Base-by-base conservation (phyloP, 2,888 invertebrate genomes). In the Mesochorus sp. region DNA sequence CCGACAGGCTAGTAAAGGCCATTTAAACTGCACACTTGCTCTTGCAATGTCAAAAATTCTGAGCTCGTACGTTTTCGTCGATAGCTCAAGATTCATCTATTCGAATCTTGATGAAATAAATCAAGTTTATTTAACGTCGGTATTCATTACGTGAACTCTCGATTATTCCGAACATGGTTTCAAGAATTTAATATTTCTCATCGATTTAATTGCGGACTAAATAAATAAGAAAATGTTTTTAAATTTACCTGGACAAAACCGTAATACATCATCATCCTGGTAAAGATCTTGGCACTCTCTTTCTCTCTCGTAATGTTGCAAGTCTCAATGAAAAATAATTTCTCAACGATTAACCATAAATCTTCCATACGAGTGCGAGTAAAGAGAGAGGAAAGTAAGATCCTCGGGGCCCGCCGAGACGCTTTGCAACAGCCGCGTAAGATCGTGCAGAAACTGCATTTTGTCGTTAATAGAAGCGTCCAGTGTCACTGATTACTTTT, bases 401-500 rank as follows among this genome's bases (percentile, higher is more conserved):
- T 47, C 34, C 14, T 14, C 47, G 12, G 28, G 49, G 1, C n/a
- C n/a, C n/a, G n/a, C 8, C 34, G 21, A 24, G 24, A 24, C 26
- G 24, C 34, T 62, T 62, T 62, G 51, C 26, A 39, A 39, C 26
- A 55, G 19, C 24, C 12, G 17, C 31, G 19, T 8, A 28, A 24
- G 17, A n/a, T 39, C 31, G 31, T 47, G 62, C 37, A n/a, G 21
- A 26, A 55, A 37, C 14, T 24, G 3, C 39, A 42, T 62, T 44
- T n/a, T 31, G 14, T 44, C 34, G 44, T 34, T 67, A 26, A 61
- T 72, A 19, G 59, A 21, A 67, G 28, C 0, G 31, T 53, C 28
- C 44, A 28, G 42, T 53, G 34, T 42, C 17, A 37, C 42, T 61
- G 28, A 76, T 72, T 61, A 37, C 66, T 67, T 76, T 66, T 19